Evolutionary conservation across 1,140 invertebrate species (phyloP).

Genomic region (Hormaphis cornu): DNA sequence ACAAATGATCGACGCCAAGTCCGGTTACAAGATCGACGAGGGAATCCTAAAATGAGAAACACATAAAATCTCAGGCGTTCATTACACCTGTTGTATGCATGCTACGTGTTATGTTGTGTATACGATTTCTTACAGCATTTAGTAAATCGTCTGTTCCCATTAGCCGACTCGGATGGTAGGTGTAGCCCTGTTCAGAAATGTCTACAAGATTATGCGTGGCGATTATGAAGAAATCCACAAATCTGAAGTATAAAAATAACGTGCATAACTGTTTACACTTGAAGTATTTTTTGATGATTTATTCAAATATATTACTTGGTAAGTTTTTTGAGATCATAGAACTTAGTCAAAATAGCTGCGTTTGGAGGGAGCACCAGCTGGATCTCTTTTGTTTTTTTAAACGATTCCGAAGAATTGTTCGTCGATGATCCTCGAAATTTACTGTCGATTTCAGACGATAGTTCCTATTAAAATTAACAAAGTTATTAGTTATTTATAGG

Average conservation of each 20-base stretch:
- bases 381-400: constrained; percentile 43
- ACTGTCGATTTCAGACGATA: constrained; percentile 3
- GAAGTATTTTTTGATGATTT: neutral
- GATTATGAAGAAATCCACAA: constrained; percentile 56
- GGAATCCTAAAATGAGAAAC: constrained; percentile 58
- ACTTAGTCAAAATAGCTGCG: constrained; percentile 56
- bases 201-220: constrained; percentile 58
- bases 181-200: constrained; percentile 49
- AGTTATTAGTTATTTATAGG: neutral
- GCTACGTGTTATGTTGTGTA: neutral
- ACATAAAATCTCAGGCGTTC: constrained; percentile 22
- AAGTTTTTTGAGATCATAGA: constrained; percentile 56
- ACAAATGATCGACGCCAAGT: constrained; percentile 57
- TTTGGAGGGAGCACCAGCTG: constrained; percentile 52
- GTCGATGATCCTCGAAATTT: neutral
- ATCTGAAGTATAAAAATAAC: constrained; percentile 40
- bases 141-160: constrained; percentile 69
- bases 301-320: constrained; percentile 44
- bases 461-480: neutral
- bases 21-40: constrained; percentile 62
- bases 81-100: neutral
- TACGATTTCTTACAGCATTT: constrained; percentile 53
- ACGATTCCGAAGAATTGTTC: neutral
- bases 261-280: neutral
- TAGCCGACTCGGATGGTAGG: constrained; percentile 64